These are phyloP conservation scores for Atrichornis clamosus DNA, from an alignment of 2,113 vertebrate species.

Conservation along the genomic window DNA sequence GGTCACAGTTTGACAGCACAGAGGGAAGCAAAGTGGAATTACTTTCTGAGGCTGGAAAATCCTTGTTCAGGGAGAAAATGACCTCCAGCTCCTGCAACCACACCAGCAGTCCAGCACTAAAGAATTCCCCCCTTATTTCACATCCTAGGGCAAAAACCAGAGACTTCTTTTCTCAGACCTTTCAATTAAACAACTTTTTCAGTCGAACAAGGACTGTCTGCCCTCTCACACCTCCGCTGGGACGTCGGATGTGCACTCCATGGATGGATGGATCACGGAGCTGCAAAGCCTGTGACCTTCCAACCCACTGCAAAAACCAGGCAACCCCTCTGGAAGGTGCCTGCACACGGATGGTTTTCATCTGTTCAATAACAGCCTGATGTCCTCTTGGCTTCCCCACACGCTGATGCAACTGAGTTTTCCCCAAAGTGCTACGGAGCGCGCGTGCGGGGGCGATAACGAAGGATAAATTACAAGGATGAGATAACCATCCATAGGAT, in stretches of 20 bases:
- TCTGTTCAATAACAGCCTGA: background rate
- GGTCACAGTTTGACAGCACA: background rate
- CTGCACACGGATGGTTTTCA: background rate
- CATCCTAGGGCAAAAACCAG: background rate
- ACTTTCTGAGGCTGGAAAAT: background rate
- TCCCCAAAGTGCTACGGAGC: background rate
- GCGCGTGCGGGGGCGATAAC: background rate
- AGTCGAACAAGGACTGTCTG: background rate
- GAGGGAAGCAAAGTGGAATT: background rate
- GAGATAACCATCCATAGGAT: background rate
- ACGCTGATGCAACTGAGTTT: background rate
- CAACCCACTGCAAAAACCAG: background rate
- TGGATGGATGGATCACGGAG: background rate
- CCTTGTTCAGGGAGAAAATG: background rate
- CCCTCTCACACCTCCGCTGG: background rate
- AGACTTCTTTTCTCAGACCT: background rate
- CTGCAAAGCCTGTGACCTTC: background rate
- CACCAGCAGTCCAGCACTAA: background rate
- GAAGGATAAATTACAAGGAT: slow-evolving; percentile 13
- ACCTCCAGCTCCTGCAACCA: background rate
- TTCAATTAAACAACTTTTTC: background rate
- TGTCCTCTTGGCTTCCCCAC: background rate
- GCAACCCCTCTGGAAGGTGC: background rate
- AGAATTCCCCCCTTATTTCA: background rate
- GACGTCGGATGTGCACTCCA: accelerated